Conservation (phyloP, 2,113 vertebrate species). For the Tetrax tetrax region DNA sequence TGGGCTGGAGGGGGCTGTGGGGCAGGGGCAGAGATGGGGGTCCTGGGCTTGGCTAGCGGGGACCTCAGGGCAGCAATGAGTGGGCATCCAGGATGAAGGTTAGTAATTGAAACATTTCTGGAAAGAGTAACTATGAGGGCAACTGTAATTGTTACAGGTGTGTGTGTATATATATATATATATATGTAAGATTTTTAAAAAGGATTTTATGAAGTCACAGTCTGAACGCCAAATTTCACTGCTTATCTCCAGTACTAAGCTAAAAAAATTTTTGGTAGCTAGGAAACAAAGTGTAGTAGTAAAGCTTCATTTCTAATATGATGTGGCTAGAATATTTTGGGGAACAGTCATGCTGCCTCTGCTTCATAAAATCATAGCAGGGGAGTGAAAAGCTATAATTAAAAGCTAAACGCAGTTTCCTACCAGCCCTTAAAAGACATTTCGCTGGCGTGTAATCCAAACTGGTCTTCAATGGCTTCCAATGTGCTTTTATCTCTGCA, state of each 20-base stretch:
- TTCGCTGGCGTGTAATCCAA: background rate
- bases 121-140: background rate
- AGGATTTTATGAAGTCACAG: background rate
- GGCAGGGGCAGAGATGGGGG: background rate
- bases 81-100: background rate
- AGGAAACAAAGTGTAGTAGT: slow-evolving; percentile 63
- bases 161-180: background rate
- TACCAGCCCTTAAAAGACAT: background rate
- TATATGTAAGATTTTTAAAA: background rate
- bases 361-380: background rate
- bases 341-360: slow-evolving; percentile 1
- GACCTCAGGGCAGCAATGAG: background rate
- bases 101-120: background rate
- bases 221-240: slow-evolving; percentile 34
- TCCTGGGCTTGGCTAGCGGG: background rate
- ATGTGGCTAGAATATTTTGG: slow-evolving; percentile 44
- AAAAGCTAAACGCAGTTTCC: slow-evolving; percentile 17
- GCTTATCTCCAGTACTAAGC: slow-evolving; percentile 40
- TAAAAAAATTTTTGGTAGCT: slow-evolving; percentile 29
- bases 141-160: background rate
- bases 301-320: slow-evolving; percentile 10
- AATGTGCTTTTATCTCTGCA: background rate
- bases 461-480: background rate
- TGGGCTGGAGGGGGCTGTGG: background rate
- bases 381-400: slow-evolving; percentile 13